Evolutionary conservation across 2,797 vertebrate species (phyloP).

Genomic region (Esox lucius): DNA sequence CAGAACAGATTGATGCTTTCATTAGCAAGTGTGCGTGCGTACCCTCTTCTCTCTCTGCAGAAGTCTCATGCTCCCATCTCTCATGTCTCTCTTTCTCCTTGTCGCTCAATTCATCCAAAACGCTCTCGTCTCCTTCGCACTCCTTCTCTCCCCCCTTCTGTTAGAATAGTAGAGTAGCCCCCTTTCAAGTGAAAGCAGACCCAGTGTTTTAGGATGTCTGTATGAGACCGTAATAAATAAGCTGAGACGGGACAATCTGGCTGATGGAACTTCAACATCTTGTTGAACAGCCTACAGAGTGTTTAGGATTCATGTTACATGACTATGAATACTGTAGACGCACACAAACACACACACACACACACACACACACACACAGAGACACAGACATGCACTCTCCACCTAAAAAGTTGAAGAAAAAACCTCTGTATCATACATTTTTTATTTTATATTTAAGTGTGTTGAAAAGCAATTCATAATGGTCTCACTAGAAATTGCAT

Average conservation of each 20-base stretch:
- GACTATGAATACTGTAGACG: background rate
- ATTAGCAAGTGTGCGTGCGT: background rate
- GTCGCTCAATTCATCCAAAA: background rate
- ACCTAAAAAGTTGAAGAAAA: no score
- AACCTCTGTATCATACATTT: no score
- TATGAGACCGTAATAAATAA: background rate
- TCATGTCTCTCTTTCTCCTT: background rate
- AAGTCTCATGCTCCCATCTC: background rate
- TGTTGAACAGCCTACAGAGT: background rate
- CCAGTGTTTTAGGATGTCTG: background rate
- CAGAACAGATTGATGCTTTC: background rate
- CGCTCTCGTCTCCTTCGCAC: background rate
- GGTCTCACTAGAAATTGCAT: no score
- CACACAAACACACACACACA: background rate
- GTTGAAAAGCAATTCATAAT: no score
- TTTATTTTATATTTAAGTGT: no score
- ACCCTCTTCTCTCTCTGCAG: background rate
- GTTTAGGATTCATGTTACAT: background rate
- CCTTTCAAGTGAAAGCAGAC: background rate
- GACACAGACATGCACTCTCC: background rate
- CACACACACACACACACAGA: background rate
- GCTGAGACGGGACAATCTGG: background rate
- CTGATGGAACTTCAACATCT: background rate
- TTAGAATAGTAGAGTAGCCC: background rate
- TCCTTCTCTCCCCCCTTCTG: background rate